phyloP scores from a whole-genome alignment of 2,888 invertebrate species.

The Odontothrips loti region DNA sequence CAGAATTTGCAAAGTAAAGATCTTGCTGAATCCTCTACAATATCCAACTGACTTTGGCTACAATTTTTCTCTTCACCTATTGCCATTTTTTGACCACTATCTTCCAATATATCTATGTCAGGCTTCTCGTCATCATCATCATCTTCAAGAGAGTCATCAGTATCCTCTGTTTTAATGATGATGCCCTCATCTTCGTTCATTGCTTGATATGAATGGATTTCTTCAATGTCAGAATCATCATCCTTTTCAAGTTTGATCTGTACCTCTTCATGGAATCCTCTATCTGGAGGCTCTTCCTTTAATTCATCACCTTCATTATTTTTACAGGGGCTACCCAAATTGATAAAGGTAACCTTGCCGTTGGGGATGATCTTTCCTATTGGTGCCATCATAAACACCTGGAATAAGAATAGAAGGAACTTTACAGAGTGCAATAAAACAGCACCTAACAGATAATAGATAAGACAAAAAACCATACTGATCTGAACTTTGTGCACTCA shows the following conservation, averaged over 20 bases:
- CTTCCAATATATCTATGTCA: neutral
- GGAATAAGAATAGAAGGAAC: neutral
- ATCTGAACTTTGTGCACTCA: too few species aligned
- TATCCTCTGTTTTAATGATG: neutral
- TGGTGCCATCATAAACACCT: neutral
- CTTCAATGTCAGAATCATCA: too few species aligned
- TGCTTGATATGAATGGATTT: neutral
- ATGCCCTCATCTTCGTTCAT: neutral
- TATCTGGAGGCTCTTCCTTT: neutral
- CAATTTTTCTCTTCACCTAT: neutral
- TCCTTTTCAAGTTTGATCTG: neutral
- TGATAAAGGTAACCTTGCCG: neutral
- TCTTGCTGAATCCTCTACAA: neutral
- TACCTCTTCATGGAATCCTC: neutral
- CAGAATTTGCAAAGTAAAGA: neutral
- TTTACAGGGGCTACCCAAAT: neutral
- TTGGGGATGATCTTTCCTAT: neutral
- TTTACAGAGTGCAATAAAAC: neutral
- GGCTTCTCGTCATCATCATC: neutral
- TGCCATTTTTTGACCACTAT: neutral
- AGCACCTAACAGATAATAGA: too few species aligned
- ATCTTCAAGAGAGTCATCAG: slow-evolving; percentile 5
- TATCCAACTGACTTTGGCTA: neutral
- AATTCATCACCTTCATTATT: neutral
- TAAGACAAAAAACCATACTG: too few species aligned